Percentiles rank a stretch among this genome's conserved stretches.
These are phyloP conservation scores for Oxyura jamaicensis DNA, from an alignment of 2,113 vertebrate genomes.

Conservation along the genomic window DNA sequence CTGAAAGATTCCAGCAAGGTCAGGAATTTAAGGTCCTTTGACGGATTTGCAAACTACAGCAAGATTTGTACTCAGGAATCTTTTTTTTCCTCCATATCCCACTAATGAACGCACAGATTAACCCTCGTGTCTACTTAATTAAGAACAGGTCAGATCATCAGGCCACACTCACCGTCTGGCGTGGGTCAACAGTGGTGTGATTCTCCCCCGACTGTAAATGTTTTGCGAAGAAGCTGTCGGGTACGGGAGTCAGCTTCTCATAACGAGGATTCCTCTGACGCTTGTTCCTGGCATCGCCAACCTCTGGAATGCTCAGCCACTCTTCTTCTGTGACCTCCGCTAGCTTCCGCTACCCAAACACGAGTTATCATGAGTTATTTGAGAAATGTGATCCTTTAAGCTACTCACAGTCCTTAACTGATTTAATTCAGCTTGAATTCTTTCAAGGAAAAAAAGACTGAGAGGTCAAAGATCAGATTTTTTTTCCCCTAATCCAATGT, in stretches of 20 bases:
- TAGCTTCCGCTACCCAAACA: constrained; percentile 86
- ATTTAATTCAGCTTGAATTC: background rate
- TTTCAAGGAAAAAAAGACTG: background rate
- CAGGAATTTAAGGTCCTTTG: background rate
- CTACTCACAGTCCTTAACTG: background rate
- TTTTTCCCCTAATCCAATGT: background rate
- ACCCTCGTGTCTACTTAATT: background rate
- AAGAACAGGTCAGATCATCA: rapidly evolving
- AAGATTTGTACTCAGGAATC: background rate
- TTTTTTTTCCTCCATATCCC: background rate
- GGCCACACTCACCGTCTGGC: constrained; percentile 85
- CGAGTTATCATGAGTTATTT: background rate
- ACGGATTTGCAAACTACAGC: background rate
- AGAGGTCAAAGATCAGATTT: background rate
- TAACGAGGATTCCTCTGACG: constrained; percentile 95
- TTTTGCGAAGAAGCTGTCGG: constrained; percentile 97
- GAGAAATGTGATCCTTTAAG: background rate
- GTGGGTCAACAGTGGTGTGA: constrained; percentile 91
- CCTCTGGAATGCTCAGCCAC: constrained; percentile 98
- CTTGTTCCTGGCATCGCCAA: constrained; percentile 97
- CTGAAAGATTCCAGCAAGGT: background rate
- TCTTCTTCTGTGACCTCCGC: constrained; percentile 96
- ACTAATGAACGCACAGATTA: rapidly evolving
- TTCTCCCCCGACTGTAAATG: constrained; percentile 93
- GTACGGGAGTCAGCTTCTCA: constrained; percentile 96